phyloP scores from a whole-genome alignment of 2,113 vertebrate species.

The Etheostoma spectabile region DNA sequence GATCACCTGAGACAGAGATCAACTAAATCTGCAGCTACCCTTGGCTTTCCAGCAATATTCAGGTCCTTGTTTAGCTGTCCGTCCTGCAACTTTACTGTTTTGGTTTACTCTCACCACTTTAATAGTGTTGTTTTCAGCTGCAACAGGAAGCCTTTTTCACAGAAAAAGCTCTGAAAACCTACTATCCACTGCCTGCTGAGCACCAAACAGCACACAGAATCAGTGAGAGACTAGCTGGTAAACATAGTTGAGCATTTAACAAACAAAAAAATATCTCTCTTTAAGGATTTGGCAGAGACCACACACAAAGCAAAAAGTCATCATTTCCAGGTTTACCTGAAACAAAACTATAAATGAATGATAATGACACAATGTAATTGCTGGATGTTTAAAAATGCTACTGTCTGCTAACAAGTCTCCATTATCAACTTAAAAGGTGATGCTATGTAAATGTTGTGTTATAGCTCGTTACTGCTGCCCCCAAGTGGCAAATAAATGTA shows the following conservation, averaged over 20 bases:
- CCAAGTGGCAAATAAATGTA: neutral
- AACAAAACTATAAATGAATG: neutral
- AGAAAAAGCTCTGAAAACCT: neutral
- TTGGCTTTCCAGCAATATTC: neutral
- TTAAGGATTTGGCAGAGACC: conserved; percentile 2
- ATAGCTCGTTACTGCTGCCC: neutral
- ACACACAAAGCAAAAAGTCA: neutral
- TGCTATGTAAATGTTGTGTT: neutral
- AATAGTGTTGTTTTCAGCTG: neutral
- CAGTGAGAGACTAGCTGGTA: neutral
- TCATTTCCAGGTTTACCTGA: neutral
- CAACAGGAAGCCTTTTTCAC: neutral
- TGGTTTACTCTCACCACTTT: neutral
- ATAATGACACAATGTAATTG: neutral
- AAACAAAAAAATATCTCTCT: neutral
- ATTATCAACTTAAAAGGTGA: neutral
- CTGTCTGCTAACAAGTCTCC: neutral
- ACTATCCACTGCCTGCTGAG: neutral
- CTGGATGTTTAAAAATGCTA: neutral
- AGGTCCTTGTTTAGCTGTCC: neutral
- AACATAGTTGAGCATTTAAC: neutral
- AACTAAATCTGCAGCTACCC: neutral
- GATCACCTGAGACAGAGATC: neutral
- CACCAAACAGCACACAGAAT: neutral
- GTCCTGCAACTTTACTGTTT: neutral